These are phyloP conservation scores for Leptodactylus fallax DNA, from an alignment of 2,797 vertebrate genomes.

Conservation along the genomic window DNA sequence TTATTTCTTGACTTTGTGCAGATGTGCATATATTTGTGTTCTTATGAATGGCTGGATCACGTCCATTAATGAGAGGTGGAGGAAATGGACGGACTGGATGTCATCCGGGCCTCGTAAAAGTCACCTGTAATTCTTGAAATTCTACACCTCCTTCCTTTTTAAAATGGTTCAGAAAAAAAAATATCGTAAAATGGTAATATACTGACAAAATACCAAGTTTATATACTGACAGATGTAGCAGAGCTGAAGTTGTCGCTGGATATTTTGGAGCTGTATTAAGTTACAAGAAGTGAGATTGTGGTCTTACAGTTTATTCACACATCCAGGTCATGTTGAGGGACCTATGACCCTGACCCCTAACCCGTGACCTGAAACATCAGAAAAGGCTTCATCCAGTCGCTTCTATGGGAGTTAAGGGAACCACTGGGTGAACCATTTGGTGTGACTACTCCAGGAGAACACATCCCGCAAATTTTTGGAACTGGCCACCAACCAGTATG, in stretches of 20 bases:
- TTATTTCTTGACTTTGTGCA: not conserved
- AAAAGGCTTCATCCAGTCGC: no score
- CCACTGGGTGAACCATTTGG: no score
- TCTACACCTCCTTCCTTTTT: not conserved
- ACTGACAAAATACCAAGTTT: not conserved
- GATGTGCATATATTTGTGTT: conserved; percentile 17
- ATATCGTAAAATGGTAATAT: not conserved
- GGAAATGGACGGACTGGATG: not conserved
- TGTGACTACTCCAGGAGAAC: no score
- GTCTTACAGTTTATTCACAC: no score
- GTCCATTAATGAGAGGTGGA: not conserved
- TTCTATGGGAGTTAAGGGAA: no score
- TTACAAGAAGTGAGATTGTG: no score
- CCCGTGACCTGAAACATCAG: no score
- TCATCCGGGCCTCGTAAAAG: not conserved
- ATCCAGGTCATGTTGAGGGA: no score
- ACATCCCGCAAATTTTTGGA: no score
- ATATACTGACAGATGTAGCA: not conserved
- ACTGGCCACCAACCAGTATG: no score
- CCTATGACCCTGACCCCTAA: no score
- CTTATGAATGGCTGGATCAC: not conserved
- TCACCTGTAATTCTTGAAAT: not conserved
- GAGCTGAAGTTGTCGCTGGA: not conserved
- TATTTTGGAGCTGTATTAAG: not conserved
- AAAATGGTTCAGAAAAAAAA: not conserved